Evolutionary conservation across 2,888 invertebrate species (phyloP).

Genomic region (Pyrrhopygopsis socrates): DNA sequence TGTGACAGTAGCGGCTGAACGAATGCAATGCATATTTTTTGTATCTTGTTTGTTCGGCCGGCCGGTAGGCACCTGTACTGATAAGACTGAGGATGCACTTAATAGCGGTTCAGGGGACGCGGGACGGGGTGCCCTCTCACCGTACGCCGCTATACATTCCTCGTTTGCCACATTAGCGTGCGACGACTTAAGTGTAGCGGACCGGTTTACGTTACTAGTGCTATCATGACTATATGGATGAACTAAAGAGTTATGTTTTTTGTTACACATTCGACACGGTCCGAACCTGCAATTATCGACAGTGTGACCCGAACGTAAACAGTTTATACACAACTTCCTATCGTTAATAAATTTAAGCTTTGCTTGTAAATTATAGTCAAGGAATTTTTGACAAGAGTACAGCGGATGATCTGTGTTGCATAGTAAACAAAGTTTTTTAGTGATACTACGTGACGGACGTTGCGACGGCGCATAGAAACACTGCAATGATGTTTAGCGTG

Average conservation of each 20-base stretch:
- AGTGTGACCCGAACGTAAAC: constrained; percentile 30
- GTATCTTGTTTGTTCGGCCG: not conserved
- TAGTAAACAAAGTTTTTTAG: not conserved
- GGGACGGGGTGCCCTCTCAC: not conserved
- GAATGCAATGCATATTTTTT: not conserved
- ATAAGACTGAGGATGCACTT: not conserved
- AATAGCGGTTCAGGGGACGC: not conserved
- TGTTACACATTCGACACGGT: constrained; percentile 22
- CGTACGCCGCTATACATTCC: not conserved
- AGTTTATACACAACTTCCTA: not conserved
- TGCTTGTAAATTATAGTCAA: not conserved
- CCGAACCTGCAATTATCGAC: constrained; percentile 12
- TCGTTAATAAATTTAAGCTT: not conserved
- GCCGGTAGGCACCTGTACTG: not conserved
- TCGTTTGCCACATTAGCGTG: not conserved
- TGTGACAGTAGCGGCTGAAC: not conserved
- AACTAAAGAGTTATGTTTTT: constrained; percentile 26
- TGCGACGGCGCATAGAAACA: not conserved
- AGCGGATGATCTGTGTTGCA: not conserved
- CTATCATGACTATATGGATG: not conserved
- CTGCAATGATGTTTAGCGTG: not conserved
- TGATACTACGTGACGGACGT: not conserved
- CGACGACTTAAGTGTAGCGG: not conserved
- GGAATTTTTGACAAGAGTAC: not conserved
- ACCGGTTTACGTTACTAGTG: not conserved